phyloP scores from a whole-genome alignment of 2,888 invertebrate genomes.

The Parascotia fuliginaria region DNA sequence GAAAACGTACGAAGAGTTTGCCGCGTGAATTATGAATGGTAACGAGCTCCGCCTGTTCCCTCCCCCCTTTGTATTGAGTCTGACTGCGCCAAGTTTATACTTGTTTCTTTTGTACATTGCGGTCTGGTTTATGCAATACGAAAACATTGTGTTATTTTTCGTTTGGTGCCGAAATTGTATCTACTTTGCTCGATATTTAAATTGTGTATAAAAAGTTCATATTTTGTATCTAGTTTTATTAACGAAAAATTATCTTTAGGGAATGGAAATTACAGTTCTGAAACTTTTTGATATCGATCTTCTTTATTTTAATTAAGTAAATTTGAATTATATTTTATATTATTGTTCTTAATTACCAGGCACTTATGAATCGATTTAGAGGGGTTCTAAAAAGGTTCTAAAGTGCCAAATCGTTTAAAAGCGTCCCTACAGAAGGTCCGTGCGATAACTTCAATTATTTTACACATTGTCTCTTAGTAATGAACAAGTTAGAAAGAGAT shows the following conservation, averaged over 20 bases:
- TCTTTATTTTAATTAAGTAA: no score
- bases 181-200: conserved; percentile 43
- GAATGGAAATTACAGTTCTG: background rate
- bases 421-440: conserved; percentile 49
- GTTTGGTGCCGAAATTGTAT: conserved; percentile 38
- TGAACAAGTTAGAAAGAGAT: conserved; percentile 45
- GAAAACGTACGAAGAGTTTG: conserved; percentile 84
- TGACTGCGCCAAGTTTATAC: conserved; percentile 65
- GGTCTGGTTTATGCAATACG: conserved; percentile 62
- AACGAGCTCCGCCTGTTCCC: conserved; percentile 65
- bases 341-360: conserved; percentile 33
- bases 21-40: conserved; percentile 84
- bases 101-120: conserved; percentile 79
- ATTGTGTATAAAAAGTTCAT: conserved; percentile 35
- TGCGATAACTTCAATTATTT: conserved; percentile 56
- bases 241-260: no score
- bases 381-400: conserved; percentile 49
- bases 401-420: conserved; percentile 63
- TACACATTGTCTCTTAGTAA: conserved; percentile 50
- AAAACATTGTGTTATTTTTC: conserved; percentile 70
- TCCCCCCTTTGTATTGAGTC: conserved; percentile 52
- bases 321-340: no score
- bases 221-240: no score
- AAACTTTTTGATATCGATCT: no score
- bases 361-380: conserved; percentile 56